Percentiles rank a stretch among this genome's conserved stretches.
Evolutionary conservation across 2,797 vertebrate genomes (phyloP).

Genomic region (Choloepus didactylus): DNA sequence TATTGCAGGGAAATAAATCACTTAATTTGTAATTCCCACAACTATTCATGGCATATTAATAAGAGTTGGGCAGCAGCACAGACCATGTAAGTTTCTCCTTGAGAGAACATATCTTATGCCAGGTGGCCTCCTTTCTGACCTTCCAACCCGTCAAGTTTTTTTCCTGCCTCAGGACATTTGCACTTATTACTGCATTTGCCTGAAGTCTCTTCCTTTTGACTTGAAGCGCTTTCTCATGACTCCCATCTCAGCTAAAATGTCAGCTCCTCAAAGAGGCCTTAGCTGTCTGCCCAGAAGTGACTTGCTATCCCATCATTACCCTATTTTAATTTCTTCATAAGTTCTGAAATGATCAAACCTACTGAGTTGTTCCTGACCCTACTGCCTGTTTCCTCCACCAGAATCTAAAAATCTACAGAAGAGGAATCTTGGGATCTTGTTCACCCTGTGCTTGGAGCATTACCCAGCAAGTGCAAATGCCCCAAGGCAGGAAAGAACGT

Average conservation of each 20-base stretch:
- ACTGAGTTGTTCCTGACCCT: neutral
- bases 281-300: neutral
- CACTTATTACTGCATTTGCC: neutral
- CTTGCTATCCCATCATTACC: neutral
- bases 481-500: neutral
- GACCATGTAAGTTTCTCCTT: neutral
- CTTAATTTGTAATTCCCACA: neutral
- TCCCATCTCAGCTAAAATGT: slow-evolving; percentile 11
- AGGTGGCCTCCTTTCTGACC: neutral
- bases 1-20: neutral
- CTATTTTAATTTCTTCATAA: slow-evolving; percentile 34
- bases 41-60: neutral
- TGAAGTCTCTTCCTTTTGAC: neutral
- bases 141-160: neutral
- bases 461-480: neutral
- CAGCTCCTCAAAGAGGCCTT: neutral
- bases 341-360: slow-evolving; percentile 29
- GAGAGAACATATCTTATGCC: neutral
- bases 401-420: neutral
- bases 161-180: neutral
- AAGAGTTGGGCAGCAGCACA: neutral
- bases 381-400: neutral
- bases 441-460: neutral
- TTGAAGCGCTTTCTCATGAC: neutral
- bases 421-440: neutral